Percentiles rank a stretch among this genome's conserved stretches.
Conservation (phyloP, 2,797 vertebrate species). For the Otolemur crassicaudatus region DNA sequence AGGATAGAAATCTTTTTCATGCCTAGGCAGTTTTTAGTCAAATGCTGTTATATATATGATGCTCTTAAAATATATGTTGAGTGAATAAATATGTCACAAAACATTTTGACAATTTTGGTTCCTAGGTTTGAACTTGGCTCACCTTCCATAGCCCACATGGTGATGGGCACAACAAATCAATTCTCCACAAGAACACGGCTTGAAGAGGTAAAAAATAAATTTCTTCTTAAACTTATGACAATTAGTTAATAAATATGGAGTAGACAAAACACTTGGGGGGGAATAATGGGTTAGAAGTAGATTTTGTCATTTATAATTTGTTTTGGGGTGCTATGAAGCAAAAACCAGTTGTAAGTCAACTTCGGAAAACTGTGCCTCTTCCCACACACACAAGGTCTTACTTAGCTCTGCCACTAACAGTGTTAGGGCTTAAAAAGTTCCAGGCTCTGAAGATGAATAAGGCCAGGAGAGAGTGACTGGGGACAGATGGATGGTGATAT, state of each 20-base stretch:
- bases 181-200: constrained; percentile 93
- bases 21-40: not conserved
- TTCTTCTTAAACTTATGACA: not conserved
- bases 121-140: constrained; percentile 94
- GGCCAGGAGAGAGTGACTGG: not conserved
- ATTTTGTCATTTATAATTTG: constrained; percentile 18
- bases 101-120: constrained; percentile 35
- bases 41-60: not conserved
- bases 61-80: not conserved
- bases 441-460: not conserved
- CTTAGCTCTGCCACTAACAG: not conserved
- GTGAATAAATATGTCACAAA: constrained; percentile 30
- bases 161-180: constrained; percentile 90
- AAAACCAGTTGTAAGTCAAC: constrained; percentile 2
- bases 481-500: not conserved
- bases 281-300: not conserved
- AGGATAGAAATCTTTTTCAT: not conserved
- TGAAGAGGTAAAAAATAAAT: constrained; percentile 89
- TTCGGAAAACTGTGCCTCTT: not conserved
- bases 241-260: not conserved
- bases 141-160: constrained; percentile 86
- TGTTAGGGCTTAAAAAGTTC: not conserved
- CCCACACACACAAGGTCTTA: not conserved
- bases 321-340: not conserved
- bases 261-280: not conserved